Evolutionary conservation across 2,888 invertebrate genomes (phyloP), one percentile per base, ranked within the genome.

Genomic region (Carpatolechia fugitivella): DNA sequence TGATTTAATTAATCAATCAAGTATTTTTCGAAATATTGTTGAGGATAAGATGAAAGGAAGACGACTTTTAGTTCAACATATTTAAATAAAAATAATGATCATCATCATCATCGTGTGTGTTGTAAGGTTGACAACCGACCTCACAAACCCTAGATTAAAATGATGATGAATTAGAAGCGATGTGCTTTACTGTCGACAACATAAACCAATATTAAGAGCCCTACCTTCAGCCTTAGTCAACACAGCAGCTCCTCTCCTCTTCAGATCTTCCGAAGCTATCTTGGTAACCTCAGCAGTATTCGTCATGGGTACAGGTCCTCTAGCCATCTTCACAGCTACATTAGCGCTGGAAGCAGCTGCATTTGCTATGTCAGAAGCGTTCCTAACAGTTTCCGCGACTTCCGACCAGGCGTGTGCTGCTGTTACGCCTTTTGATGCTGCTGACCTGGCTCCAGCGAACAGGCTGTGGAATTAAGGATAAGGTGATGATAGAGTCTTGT

Each of bases 391-490:
- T 35, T 84, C 88, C 0, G 95, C 95, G 60, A 93, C 92, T 40
- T 82, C 79, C 0, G 93, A 92, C 67, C 93, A 93, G 31, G 92
- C 85, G 63, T 86, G 91, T 0, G 95, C 95, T 38, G 92, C 92
- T 8, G 90, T 79, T 52, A 97, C 92, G 16, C 94, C 94, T 53
- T 93, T 92, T 0, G 94, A 92, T 0, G 98, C 96, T 53, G 94
- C 93, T 57, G 94, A 93, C 63, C 96, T 92, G 0, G 93, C 92
- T 36, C 92, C 92, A 41, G 92, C 92, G 72, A 95, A 94, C 56
- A 93, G 74, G 59, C 94, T 93, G 66, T 1, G 1, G 29, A 20
- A 3, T 35, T 24, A n/a, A n/a, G n/a, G n/a, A n/a, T n/a, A n/a
- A n/a, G n/a, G n/a, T n/a, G n/a, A n/a, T n/a, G n/a, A n/a, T n/a